These are phyloP conservation scores for Rhagonycha lutea DNA, from an alignment of 2,888 invertebrate species.

Conservation along the genomic window DNA sequence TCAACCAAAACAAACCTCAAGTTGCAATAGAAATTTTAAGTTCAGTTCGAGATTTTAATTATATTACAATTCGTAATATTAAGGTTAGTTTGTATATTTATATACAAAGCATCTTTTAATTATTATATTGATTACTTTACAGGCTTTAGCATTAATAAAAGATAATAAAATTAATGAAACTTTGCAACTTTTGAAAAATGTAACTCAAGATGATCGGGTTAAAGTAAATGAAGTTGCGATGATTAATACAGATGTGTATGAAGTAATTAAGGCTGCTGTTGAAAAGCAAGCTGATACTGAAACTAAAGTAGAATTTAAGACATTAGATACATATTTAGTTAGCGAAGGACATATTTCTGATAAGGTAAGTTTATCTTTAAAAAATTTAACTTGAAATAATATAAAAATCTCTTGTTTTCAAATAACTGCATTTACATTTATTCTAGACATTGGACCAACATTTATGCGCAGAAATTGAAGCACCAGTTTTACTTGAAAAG, in stretches of 20 bases:
- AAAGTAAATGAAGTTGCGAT: slow-evolving; percentile 58
- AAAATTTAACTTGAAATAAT: too few species aligned
- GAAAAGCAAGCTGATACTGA: slow-evolving; percentile 59
- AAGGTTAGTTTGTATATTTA: slow-evolving; percentile 56
- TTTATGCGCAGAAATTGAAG: slow-evolving; percentile 47
- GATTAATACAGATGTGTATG: slow-evolving; percentile 67
- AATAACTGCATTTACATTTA: neutral
- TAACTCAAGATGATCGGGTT: slow-evolving; percentile 63
- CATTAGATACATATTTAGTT: slow-evolving; percentile 60
- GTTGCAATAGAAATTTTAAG: slow-evolving; percentile 70
- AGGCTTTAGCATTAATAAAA: slow-evolving; percentile 63
- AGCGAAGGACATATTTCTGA: slow-evolving; percentile 50
- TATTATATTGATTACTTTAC: slow-evolving; percentile 4
- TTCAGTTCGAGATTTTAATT: slow-evolving; percentile 59
- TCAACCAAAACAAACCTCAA: slow-evolving; percentile 70
- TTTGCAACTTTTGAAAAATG: slow-evolving; percentile 61
- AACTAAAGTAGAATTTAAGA: slow-evolving; percentile 59
- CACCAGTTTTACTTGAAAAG: slow-evolving; percentile 5
- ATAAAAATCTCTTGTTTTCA: neutral
- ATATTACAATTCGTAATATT: slow-evolving; percentile 71
- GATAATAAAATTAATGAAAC: slow-evolving; percentile 69
- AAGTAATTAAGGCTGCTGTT: slow-evolving; percentile 57
- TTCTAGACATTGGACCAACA: slow-evolving; percentile 53
- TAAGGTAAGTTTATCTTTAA: slow-evolving; percentile 34
- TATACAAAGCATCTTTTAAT: neutral